phyloP scores from a whole-genome alignment of 2,888 invertebrate genomes.

The Glyphotaelius pellucidus region DNA sequence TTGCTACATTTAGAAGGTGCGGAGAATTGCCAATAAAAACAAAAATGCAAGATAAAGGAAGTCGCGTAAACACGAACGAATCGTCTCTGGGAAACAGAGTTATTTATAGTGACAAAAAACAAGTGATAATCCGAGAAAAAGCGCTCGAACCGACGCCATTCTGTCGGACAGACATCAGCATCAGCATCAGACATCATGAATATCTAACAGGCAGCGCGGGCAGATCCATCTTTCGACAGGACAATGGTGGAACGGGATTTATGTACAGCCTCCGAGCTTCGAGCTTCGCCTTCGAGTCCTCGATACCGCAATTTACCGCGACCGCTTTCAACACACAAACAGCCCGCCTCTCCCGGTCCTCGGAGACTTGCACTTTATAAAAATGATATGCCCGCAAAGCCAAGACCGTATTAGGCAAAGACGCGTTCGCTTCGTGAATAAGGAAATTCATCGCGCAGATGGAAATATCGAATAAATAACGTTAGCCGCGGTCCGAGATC shows the following conservation, averaged over 20 bases:
- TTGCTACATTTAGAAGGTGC: background rate
- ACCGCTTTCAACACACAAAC: conserved; percentile 23
- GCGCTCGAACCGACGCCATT: conserved; percentile 34
- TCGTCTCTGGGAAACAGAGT: background rate
- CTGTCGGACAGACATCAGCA: conserved; percentile 11
- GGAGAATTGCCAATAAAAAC: background rate
- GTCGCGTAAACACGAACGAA: background rate
- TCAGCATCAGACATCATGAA: conserved; percentile 28
- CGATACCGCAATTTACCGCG: background rate
- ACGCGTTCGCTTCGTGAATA: conserved; percentile 52
- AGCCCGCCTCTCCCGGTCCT: conserved; percentile 1
- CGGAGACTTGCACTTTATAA: conserved; percentile 34
- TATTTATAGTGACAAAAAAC: background rate
- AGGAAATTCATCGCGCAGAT: conserved; percentile 49
- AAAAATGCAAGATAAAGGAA: background rate
- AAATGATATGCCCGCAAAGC: conserved; percentile 37
- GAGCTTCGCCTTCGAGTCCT: conserved; percentile 7
- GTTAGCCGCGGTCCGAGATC: background rate
- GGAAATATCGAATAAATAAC: conserved; percentile 43
- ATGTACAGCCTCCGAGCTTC: conserved; percentile 68
- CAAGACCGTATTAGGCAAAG: conserved; percentile 53
- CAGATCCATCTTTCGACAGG: conserved; percentile 72
- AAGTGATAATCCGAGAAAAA: conserved; percentile 31
- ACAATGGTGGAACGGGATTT: conserved; percentile 73
- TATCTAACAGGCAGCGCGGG: conserved; percentile 62